These are phyloP conservation scores for Chunga burmeisteri DNA, from an alignment of 2,113 vertebrate species.

Conservation along the genomic window DNA sequence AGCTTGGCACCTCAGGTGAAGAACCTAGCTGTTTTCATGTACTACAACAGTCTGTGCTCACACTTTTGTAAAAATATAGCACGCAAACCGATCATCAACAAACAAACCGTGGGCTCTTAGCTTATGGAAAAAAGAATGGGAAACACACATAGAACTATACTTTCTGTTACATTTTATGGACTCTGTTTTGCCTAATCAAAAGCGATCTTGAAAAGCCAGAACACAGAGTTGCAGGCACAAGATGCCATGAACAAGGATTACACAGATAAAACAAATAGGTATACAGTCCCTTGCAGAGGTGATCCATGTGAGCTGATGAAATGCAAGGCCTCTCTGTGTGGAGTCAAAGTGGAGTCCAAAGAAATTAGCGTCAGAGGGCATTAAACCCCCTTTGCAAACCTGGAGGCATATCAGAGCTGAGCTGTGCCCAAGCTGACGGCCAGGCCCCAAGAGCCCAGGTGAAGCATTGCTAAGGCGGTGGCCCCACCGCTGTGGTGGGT, in stretches of 20 bases:
- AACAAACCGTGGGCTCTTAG: not conserved
- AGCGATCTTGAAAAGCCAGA: not conserved
- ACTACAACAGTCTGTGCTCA: not conserved
- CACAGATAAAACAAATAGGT: not conserved
- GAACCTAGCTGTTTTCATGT: not conserved
- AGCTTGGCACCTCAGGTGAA: not conserved
- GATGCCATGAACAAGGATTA: not conserved
- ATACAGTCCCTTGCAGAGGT: not conserved
- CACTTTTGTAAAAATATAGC: not conserved
- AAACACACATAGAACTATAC: not conserved
- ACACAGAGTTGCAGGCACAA: not conserved
- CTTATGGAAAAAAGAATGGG: not conserved
- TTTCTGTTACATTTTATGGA: not conserved
- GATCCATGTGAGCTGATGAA: not conserved
- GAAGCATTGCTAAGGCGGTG: not conserved
- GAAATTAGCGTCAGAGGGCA: not conserved
- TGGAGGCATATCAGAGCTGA: not conserved
- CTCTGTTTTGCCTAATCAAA: not conserved
- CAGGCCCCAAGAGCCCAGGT: fast-evolving
- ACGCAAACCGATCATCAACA: not conserved
- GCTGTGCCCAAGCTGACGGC: not conserved
- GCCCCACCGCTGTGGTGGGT: fast-evolving
- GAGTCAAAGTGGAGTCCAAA: not conserved
- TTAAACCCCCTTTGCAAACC: not conserved
- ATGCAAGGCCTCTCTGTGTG: not conserved